A percentile compares a stretch with the other conserved stretches of the same genome.
Conservation (phyloP, 2,888 invertebrate species). For the Syritta pipiens region DNA sequence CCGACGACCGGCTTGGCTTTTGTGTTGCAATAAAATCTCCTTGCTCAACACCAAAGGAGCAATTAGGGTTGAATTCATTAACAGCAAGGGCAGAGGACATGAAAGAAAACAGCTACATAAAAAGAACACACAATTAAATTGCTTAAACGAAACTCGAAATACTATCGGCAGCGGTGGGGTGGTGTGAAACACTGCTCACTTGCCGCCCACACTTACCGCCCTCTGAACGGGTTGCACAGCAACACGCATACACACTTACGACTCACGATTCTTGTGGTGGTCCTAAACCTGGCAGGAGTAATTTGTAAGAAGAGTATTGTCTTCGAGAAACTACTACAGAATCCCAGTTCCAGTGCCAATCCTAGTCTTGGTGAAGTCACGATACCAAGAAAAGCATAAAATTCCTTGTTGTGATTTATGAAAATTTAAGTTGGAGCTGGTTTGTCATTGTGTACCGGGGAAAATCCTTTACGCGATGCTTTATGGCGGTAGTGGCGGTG, state of each 20-base stretch:
- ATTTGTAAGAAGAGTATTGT: constrained; percentile 46
- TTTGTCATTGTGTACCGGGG: constrained; percentile 32
- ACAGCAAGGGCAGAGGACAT: constrained; percentile 56
- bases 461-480: constrained; percentile 31
- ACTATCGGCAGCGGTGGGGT: no score
- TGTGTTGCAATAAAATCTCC: constrained; percentile 63
- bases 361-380: constrained; percentile 32
- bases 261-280: constrained; percentile 34
- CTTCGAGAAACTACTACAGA: constrained; percentile 2
- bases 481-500: constrained; percentile 30
- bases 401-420: constrained; percentile 69
- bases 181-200: constrained; percentile 52
- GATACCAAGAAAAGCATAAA: constrained; percentile 59
- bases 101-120: constrained; percentile 30
- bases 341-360: neutral
- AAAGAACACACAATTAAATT: constrained; percentile 62
- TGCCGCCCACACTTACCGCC: constrained; percentile 18
- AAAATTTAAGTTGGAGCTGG: constrained; percentile 45
- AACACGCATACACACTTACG: constrained; percentile 30
- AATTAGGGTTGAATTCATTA: constrained; percentile 69
- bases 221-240: constrained; percentile 3
- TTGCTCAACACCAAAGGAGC: constrained; percentile 67
- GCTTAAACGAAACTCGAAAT: constrained; percentile 30
- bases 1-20: constrained; percentile 3
- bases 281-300: constrained; percentile 44